Evolutionary conservation across 2,797 vertebrate species (phyloP), one percentile per base, ranked within the genome.

Genomic region (Pipistrellus pipistrellus): DNA sequence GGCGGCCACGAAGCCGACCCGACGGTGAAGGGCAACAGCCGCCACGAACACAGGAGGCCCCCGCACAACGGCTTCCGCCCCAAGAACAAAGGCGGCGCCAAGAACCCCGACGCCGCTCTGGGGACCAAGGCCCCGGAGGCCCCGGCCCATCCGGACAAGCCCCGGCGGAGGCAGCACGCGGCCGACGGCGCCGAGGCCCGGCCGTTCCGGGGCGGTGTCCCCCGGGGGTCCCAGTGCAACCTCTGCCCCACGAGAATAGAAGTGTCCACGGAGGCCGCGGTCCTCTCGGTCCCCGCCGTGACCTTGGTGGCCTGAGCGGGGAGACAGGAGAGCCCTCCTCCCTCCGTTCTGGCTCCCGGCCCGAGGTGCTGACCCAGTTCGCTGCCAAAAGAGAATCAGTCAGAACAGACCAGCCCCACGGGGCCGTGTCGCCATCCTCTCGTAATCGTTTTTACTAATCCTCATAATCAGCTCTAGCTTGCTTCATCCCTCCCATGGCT

Each of bases 221-320:
- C 97, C 32, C 96, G 98, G 46, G 98, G 73, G 4, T 95, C 98
- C 0, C 98, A 98, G 1, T 98, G 97, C 94, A 98, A 98, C 59
- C 95, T 98, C 41, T 98, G 98, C 46, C 98, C 98, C 85, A 92
- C 97, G 3, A 98, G 98, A 84, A 98, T 98, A 96, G 98, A 98
- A 85, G 97, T 98, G 51, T 97, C 98, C 57, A 83, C 98, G 38
- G 98, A 98, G 13, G 94, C 98, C 32, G 83, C 98, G 2, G 98
- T 98, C 77, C 98, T 98, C 84, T 98, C 98, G 0, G 98, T 98
- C 85, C 98, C 98, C 20, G 97, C 98, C 85, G 97, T 98, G 97
- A 98, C 98, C 8, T 73, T 98, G 97, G 98, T 98, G 96, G 98
- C 98, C 96, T 98, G 97, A 98, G 96, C 85, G 2, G 86, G 96